Evolutionary conservation across 2,888 invertebrate genomes (phyloP).

Genomic region (Reticulitermes lucifugus): DNA sequence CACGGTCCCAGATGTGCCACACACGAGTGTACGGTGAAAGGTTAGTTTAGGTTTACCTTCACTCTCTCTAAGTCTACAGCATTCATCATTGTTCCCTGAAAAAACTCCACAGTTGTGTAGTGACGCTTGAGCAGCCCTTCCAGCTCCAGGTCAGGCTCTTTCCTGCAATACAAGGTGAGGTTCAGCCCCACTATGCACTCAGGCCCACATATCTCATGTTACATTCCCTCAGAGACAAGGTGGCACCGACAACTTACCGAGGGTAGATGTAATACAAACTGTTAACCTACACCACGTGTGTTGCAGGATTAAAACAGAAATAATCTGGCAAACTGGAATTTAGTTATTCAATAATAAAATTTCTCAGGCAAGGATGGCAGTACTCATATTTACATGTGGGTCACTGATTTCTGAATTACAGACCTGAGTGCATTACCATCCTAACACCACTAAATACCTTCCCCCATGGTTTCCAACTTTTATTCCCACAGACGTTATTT

Average conservation of each 20-base stretch:
- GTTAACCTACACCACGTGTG: too few relatives aligned
- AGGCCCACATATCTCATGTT: neutral
- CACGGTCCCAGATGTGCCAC: conserved; percentile 37
- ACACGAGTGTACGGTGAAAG: conserved; percentile 37
- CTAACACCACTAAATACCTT: conserved; percentile 8
- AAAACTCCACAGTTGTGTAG: conserved; percentile 99
- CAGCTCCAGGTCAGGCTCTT: conserved; percentile 99
- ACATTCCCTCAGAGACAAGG: too few relatives aligned
- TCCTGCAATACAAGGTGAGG: conserved; percentile 76
- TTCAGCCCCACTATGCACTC: conserved; percentile 29
- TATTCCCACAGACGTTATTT: neutral
- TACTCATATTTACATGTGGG: neutral
- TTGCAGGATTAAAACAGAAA: too few relatives aligned
- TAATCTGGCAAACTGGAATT: too few relatives aligned
- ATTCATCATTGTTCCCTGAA: conserved; percentile 99
- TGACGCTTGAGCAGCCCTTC: conserved; percentile 99
- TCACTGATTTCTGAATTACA: neutral
- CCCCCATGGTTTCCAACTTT: neutral
- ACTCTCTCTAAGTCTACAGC: conserved; percentile 99
- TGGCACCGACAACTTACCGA: too few relatives aligned
- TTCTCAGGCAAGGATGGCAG: neutral
- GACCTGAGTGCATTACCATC: conserved; percentile 20
- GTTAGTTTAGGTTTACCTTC: conserved; percentile 77
- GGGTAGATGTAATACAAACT: too few relatives aligned
- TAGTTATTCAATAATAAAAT: too few relatives aligned